Percentiles rank a stretch among this genome's conserved stretches.
Conservation (phyloP, 2,888 invertebrate genomes). For the Herminia tarsipennalis region DNA sequence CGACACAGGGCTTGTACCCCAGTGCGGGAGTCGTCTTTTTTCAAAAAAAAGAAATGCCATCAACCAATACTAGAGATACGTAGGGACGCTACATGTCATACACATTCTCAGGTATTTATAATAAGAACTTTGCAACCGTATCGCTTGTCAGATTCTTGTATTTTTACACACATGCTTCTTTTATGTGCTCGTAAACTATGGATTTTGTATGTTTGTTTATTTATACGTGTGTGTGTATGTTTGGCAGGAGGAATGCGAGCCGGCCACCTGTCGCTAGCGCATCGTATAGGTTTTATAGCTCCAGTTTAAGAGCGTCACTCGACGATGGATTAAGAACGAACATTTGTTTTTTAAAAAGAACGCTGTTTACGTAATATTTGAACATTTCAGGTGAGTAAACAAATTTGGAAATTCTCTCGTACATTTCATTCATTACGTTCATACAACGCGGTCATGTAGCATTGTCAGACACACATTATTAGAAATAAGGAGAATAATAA, state of each 20-base stretch:
- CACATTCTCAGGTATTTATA: not conserved
- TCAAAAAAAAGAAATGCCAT: too few relatives aligned
- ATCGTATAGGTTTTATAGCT: not conserved
- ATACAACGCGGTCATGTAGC: too few relatives aligned
- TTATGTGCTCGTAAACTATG: conserved; percentile 3
- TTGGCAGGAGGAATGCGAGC: not conserved
- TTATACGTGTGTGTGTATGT: not conserved
- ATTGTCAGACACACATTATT: too few relatives aligned
- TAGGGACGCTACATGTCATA: not conserved
- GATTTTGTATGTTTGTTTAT: conserved; percentile 6
- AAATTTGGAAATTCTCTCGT: too few relatives aligned
- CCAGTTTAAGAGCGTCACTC: not conserved
- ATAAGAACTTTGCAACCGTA: not conserved
- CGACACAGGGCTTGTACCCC: too few relatives aligned
- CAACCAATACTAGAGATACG: too few relatives aligned
- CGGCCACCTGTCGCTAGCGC: conserved; percentile 2
- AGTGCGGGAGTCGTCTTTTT: too few relatives aligned
- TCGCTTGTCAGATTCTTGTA: not conserved
- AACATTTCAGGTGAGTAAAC: too few relatives aligned
- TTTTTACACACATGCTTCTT: conserved; percentile 1
- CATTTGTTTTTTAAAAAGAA: too few relatives aligned
- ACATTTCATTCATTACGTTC: too few relatives aligned
- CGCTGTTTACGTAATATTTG: too few relatives aligned
- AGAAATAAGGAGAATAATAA: too few relatives aligned
- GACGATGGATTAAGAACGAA: not conserved